Conservation (phyloP, 1,140 invertebrate genomes). For the Cydia strobilella region DNA sequence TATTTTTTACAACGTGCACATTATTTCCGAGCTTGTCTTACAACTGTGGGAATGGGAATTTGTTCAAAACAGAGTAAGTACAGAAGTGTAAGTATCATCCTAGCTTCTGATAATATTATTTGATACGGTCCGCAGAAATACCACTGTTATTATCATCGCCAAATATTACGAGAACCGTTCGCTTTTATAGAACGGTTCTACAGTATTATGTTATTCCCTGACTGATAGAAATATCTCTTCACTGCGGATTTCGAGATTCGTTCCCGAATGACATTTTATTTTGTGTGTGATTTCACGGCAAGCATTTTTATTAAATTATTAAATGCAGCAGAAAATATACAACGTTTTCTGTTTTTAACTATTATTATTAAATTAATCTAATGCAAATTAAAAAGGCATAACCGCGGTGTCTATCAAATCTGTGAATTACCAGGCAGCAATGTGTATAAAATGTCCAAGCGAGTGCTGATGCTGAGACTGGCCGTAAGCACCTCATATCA, state of each 20-base stretch:
- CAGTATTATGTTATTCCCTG: neutral
- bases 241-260: too few species aligned
- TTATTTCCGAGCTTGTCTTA: too few species aligned
- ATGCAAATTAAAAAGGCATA: neutral
- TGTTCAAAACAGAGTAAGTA: too few species aligned
- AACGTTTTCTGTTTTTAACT: neutral
- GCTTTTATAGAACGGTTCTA: conserved; percentile 1
- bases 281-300: too few species aligned
- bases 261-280: too few species aligned
- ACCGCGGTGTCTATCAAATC: neutral
- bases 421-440: neutral
- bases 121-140: conserved; percentile 8
- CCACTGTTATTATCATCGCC: conserved; percentile 10
- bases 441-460: neutral
- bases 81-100: neutral
- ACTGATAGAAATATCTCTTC: neutral
- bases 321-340: neutral
- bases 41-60: too few species aligned
- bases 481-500: neutral
- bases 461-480: neutral
- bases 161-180: conserved; percentile 1
- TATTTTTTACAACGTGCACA: too few species aligned
- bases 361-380: too few species aligned
- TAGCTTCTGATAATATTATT: conserved; percentile 20
- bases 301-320: too few species aligned